Base-by-base conservation (phyloP, 2,797 vertebrate species). In the Dermochelys coriacea region DNA sequence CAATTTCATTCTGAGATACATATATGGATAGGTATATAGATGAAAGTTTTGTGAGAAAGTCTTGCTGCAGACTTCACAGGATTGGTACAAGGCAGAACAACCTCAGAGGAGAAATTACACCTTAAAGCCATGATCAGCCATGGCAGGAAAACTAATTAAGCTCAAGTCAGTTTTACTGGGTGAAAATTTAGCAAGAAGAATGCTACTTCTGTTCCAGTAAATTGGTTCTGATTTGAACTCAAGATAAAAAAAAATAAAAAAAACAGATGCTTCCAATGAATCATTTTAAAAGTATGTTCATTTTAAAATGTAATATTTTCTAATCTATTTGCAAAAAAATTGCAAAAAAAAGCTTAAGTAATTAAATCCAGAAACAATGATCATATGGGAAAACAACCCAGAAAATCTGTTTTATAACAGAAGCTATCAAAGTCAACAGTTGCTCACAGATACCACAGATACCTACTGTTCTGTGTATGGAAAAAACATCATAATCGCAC, bases 221-320 rank as follows among this genome's bases (percentile, higher is more conserved):
- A 12, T 90, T 47, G 74, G 25, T 75, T 75, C 25, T 88, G 55
- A 10, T 5, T 83, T 12, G 29, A 29, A 86, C 10, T 80, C 19
- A 68, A 82, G 31, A 55, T 83, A 41, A 74, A 93, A 91, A 89
- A 34, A 34, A 34, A 16, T 12, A 21, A 64, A 68, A 64, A 68
- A 68, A 18, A 10, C 25, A 80, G 64, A 9, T 85, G 14, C 8
- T 88, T 77, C 47, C 41, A n/a, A 45, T 2, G 8, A 85, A 92
- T 41, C 84, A 64, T 4, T 87, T 2, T 3, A 88, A 47, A 88
- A 45, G 3, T 59, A 0, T 4, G 19, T 89, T 12, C 8, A 27
- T 93, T 93, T 96, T 16, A 1, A 88, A 82, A 68, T 93, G 3
- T 88, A 88, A 11, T 1, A 1, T 86, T 92, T 47, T 93, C n/a